phyloP scores from a whole-genome alignment of 2,113 vertebrate species.

The Himantopus leucocephalus region DNA sequence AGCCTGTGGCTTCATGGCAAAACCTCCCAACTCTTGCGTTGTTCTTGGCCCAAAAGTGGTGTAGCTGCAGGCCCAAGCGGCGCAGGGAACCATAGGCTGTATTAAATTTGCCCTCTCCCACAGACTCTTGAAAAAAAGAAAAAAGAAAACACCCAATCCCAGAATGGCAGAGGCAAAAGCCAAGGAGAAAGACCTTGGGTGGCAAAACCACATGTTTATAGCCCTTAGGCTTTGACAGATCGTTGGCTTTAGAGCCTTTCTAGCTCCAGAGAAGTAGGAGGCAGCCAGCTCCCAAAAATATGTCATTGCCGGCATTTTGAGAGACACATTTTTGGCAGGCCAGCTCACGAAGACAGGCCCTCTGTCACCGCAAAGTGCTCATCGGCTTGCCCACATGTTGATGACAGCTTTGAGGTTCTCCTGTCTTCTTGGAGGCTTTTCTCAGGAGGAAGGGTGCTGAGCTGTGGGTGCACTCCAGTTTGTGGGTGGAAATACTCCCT shows the following conservation, averaged over 20 bases:
- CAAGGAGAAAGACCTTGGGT: conserved; percentile 31
- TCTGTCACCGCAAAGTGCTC: neutral
- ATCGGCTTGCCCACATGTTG: neutral
- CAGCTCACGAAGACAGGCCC: neutral
- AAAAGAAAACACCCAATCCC: neutral
- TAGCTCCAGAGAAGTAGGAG: neutral
- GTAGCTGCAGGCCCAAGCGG: neutral
- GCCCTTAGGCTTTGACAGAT: conserved; percentile 8
- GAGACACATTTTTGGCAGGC: conserved; percentile 27
- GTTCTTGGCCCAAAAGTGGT: neutral
- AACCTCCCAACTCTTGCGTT: neutral
- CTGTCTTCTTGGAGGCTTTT: neutral
- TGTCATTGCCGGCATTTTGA: neutral
- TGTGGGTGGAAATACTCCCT: neutral
- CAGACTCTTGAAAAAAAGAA: neutral
- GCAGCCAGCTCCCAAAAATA: neutral
- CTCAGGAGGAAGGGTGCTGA: neutral
- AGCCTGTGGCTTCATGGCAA: neutral
- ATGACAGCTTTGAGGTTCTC: neutral
- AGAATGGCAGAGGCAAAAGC: neutral
- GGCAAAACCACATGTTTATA: conserved; percentile 38
- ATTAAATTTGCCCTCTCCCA: neutral
- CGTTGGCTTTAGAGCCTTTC: neutral
- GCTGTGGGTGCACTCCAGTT: neutral
- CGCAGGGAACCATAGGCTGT: neutral